A percentile compares a stretch with the other conserved stretches of the same genome.
These are phyloP conservation scores for Coregonus suidteri DNA, from an alignment of 2,797 vertebrate species.

Conservation along the genomic window DNA sequence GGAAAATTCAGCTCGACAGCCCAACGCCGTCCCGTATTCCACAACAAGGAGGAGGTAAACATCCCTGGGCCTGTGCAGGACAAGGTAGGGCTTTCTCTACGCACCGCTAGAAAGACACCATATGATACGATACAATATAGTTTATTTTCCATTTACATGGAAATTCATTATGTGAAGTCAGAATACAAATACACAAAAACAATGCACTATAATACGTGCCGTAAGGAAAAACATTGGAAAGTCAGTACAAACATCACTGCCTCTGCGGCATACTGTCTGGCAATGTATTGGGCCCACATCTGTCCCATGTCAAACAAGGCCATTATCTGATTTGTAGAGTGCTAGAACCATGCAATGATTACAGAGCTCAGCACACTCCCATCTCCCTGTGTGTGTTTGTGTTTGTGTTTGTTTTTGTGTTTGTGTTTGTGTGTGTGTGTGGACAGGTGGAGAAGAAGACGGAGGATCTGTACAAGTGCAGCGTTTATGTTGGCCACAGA, in stretches of 20 bases:
- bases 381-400: background rate
- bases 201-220: too few relatives aligned
- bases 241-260: too few relatives aligned
- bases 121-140: background rate
- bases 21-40: constrained; percentile 45
- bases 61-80: constrained; percentile 71
- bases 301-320: background rate
- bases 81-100: constrained; percentile 57
- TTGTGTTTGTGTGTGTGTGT: background rate
- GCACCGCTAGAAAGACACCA: too few relatives aligned
- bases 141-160: too few relatives aligned
- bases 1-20: constrained; percentile 74
- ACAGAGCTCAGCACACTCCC: background rate
- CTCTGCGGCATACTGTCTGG: too few relatives aligned
- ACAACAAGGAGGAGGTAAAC: constrained; percentile 53
- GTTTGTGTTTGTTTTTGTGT: background rate
- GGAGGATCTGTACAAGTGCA: constrained; percentile 65
- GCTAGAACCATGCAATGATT: background rate
- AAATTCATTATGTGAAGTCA: too few relatives aligned
- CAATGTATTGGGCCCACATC: too few relatives aligned
- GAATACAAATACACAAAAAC: too few relatives aligned
- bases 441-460: constrained; percentile 59
- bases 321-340: background rate
- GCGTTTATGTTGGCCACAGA: constrained; percentile 67
- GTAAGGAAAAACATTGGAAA: too few relatives aligned